Evolutionary conservation across 2,797 vertebrate species (phyloP).

Genomic region (Xiphophorus birchmanni): DNA sequence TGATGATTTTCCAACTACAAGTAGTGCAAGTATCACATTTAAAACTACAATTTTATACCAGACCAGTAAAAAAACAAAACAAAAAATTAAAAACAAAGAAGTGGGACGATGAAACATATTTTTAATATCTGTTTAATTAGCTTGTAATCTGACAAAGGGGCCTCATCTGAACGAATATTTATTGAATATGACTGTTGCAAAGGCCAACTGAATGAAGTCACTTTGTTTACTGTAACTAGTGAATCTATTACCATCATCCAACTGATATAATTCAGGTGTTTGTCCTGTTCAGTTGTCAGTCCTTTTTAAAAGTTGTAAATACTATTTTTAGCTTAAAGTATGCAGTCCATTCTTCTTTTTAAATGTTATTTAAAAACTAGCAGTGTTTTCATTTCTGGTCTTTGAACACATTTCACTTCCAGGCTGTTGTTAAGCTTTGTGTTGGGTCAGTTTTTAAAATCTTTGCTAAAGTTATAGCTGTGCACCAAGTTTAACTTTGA

Average conservation of each 20-base stretch:
- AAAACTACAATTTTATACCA: too few species aligned
- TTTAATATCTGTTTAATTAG: too few species aligned
- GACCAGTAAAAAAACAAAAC: too few species aligned
- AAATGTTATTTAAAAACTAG: neutral
- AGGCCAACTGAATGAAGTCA: too few species aligned
- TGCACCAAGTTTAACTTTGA: neutral
- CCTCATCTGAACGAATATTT: too few species aligned
- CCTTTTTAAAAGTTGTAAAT: neutral
- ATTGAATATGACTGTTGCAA: too few species aligned
- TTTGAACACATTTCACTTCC: neutral
- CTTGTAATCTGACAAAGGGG: too few species aligned
- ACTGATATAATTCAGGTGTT: neutral
- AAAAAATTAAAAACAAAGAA: too few species aligned
- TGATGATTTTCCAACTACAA: too few species aligned
- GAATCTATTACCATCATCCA: neutral
- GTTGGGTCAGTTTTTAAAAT: neutral
- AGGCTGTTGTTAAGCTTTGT: neutral
- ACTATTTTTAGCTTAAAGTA: neutral
- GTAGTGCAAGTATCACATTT: too few species aligned
- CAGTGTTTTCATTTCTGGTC: neutral
- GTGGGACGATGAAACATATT: too few species aligned
- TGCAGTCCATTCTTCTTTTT: neutral
- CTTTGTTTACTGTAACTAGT: too few species aligned
- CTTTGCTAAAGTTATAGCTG: neutral
- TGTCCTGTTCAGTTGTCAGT: neutral